Evolutionary conservation across 2,797 vertebrate species (phyloP).

Genomic region (Chaenodraco wilsoni): DNA sequence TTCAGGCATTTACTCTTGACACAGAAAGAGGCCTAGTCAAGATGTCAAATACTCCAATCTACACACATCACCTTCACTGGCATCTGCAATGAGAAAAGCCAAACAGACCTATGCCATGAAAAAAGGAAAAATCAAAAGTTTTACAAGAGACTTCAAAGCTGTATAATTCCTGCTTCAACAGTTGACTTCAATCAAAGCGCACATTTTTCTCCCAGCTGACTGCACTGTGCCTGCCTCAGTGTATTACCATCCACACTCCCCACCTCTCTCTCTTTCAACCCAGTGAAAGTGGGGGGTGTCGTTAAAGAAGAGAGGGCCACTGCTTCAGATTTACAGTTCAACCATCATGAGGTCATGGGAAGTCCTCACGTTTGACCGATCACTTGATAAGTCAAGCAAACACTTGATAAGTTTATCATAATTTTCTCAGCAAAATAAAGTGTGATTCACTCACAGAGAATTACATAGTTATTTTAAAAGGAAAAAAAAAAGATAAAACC

Average conservation of each 20-base stretch:
- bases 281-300: constrained; percentile 36
- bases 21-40: neutral
- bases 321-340: constrained; percentile 57
- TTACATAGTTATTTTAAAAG: neutral
- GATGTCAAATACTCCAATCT: neutral
- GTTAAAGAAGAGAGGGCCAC: constrained; percentile 29
- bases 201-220: constrained; percentile 42
- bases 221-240: constrained; percentile 48
- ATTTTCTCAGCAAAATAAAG: constrained; percentile 1
- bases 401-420: constrained; percentile 40
- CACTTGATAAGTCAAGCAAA: constrained; percentile 6
- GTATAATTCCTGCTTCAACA: neutral
- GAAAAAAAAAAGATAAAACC: neutral
- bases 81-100: neutral
- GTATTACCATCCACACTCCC: constrained; percentile 40
- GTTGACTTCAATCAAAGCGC: constrained; percentile 9
- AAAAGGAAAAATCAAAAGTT: neutral
- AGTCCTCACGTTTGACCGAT: constrained; percentile 49
- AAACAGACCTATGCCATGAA: neutral
- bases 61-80: neutral
- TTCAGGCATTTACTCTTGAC: too few relatives aligned
- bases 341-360: constrained; percentile 50
- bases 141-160: neutral
- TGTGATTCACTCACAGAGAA: constrained; percentile 19
- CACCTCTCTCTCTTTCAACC: constrained; percentile 3